These are phyloP conservation scores for Anoncus sp. DNA, from an alignment of 2,888 invertebrate species.

Conservation along the genomic window DNA sequence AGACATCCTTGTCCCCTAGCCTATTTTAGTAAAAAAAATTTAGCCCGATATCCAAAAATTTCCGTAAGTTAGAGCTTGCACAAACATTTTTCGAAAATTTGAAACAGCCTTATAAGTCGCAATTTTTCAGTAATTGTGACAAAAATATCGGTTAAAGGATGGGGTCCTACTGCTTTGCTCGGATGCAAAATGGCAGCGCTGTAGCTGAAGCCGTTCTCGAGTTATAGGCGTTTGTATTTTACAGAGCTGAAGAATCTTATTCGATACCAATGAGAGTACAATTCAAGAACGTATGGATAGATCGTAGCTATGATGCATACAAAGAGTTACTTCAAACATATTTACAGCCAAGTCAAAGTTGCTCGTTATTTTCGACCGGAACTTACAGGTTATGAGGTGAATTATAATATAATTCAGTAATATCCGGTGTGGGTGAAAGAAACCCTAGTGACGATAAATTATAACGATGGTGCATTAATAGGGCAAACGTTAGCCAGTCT, in stretches of 20 bases:
- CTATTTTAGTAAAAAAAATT: too few relatives aligned
- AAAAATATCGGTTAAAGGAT: too few relatives aligned
- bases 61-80: too few relatives aligned
- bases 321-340: slow-evolving; percentile 19
- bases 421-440: slow-evolving; percentile 22
- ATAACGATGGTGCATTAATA: slow-evolving; percentile 8
- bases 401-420: slow-evolving; percentile 24
- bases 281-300: slow-evolving; percentile 43
- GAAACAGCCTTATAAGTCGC: too few relatives aligned
- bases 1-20: too few relatives aligned
- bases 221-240: too few relatives aligned
- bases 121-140: too few relatives aligned
- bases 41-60: too few relatives aligned
- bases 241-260: slow-evolving; percentile 43
- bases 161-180: too few relatives aligned
- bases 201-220: too few relatives aligned
- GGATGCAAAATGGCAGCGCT: too few relatives aligned
- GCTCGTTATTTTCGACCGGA: slow-evolving; percentile 32
- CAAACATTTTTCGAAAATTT: too few relatives aligned
- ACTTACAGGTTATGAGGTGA: slow-evolving; percentile 10
- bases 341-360: slow-evolving; percentile 43
- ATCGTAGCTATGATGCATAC: slow-evolving; percentile 4
- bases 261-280: slow-evolving; percentile 24
- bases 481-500: slow-evolving; percentile 28
- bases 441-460: background rate